Evolutionary conservation across 2,797 vertebrate genomes (phyloP).

Genomic region (Setipinna tenuifilis): DNA sequence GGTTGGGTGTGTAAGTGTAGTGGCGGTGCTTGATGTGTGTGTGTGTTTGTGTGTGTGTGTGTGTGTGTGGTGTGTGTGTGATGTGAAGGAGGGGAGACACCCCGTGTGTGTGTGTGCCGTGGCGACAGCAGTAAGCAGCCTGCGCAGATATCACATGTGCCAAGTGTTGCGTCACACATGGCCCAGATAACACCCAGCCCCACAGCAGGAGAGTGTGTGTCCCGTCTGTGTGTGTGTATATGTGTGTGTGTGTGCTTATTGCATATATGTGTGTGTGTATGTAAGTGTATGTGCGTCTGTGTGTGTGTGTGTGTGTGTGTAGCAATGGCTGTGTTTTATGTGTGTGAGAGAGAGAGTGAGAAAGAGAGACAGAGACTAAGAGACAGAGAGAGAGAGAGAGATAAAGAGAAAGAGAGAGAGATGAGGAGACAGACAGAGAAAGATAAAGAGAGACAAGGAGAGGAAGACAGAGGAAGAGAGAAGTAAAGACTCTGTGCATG

Average conservation of each 20-base stretch:
- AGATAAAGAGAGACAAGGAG: no score
- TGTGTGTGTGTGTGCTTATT: constrained; percentile 12
- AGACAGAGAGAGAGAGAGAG: background rate
- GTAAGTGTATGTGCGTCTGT: background rate
- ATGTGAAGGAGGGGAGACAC: no score
- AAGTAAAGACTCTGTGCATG: no score
- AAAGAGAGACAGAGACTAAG: background rate
- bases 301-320: constrained; percentile 11
- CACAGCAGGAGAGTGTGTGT: background rate
- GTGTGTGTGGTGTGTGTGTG: no score
- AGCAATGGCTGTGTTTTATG: constrained; percentile 16
- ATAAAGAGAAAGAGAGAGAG: constrained; percentile 18
- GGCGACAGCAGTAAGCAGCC: background rate
- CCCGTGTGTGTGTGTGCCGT: background rate
- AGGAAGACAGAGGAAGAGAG: no score
- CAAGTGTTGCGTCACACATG: constrained; percentile 17
- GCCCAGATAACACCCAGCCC: constrained; percentile 2
- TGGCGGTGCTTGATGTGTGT: background rate
- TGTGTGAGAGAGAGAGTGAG: background rate
- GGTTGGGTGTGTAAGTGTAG: background rate
- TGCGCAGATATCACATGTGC: background rate
- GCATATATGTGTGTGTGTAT: background rate
- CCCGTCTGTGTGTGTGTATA: background rate
- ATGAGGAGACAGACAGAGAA: background rate
- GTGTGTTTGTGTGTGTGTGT: no score